Evolutionary conservation across 2,888 invertebrate genomes (phyloP).

Genomic region (Griposia aprilina): DNA sequence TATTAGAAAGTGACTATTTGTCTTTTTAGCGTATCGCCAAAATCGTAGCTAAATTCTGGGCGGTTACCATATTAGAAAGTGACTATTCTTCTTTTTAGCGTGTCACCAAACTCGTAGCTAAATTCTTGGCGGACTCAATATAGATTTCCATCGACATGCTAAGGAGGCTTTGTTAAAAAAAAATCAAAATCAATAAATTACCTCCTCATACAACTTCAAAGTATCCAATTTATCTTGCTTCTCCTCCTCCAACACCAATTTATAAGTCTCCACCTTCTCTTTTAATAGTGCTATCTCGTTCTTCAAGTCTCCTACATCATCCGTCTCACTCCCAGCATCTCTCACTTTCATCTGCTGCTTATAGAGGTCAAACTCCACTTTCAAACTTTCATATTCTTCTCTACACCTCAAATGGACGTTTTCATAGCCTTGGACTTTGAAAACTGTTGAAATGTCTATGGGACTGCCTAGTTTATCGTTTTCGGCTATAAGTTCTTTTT

Average conservation of each 20-base stretch:
- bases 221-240: constrained; percentile 92
- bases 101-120: too few species aligned
- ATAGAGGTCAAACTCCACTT: constrained; percentile 92
- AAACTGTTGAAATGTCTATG: constrained; percentile 90
- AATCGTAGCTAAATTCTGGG: too few species aligned
- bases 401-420: constrained; percentile 90
- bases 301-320: constrained; percentile 87
- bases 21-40: too few species aligned
- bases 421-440: constrained; percentile 85
- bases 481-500: constrained; percentile 91
- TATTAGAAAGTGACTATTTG: too few species aligned
- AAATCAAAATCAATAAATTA: constrained; percentile 56
- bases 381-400: constrained; percentile 92
- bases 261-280: constrained; percentile 92
- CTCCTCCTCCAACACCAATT: constrained; percentile 91
- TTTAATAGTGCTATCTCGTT: constrained; percentile 92
- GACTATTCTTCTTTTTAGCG: too few species aligned
- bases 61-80: too few species aligned
- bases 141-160: too few species aligned
- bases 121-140: too few species aligned
- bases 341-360: constrained; percentile 84
- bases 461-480: constrained; percentile 91
- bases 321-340: constrained; percentile 73
- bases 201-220: constrained; percentile 90
- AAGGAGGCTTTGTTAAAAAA: too few species aligned